phyloP scores from a whole-genome alignment of 1,140 invertebrate genomes.

The Ylistrum balloti region DNA sequence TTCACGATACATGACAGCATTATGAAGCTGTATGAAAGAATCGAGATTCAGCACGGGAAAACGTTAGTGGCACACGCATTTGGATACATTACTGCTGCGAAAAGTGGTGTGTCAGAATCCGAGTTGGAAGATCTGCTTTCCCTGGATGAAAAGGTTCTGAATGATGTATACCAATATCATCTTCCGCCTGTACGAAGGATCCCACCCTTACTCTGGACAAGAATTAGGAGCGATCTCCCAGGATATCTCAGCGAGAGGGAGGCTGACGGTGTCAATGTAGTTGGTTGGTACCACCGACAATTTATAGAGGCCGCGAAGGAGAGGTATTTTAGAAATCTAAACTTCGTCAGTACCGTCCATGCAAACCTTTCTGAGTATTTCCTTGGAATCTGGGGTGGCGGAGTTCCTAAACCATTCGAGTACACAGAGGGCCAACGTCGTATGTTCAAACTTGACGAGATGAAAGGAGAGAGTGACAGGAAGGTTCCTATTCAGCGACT shows the following conservation, averaged over 20 bases:
- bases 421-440: conserved; percentile 98
- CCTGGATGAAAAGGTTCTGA: conserved; percentile 90
- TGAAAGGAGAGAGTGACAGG: conserved; percentile 95
- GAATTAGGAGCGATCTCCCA: conserved; percentile 83
- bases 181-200: conserved; percentile 96
- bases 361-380: conserved; percentile 99
- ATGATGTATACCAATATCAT: conserved; percentile 99
- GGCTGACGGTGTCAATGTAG: conserved; percentile 97
- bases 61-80: conserved; percentile 81
- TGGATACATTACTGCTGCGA: conserved; percentile 81
- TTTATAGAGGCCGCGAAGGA: conserved; percentile 87
- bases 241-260: conserved; percentile 98
- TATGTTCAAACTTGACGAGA: conserved; percentile 88
- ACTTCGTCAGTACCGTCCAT: conserved; percentile 97
- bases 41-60: conserved; percentile 81
- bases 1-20: conserved; percentile 98
- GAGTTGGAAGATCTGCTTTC: conserved; percentile 82
- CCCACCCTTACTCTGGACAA: conserved; percentile 96
- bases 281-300: conserved; percentile 96
- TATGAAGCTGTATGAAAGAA: conserved; percentile 88
- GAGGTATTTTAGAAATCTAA: conserved; percentile 98
- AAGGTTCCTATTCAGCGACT: conserved; percentile 98
- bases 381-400: conserved; percentile 90
- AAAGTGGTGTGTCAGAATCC: conserved; percentile 80
- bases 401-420: conserved; percentile 96